Evolutionary conservation across 2,797 vertebrate genomes (phyloP), one percentile per base, ranked within the genome.

Genomic region (Glyptemys insculpta): DNA sequence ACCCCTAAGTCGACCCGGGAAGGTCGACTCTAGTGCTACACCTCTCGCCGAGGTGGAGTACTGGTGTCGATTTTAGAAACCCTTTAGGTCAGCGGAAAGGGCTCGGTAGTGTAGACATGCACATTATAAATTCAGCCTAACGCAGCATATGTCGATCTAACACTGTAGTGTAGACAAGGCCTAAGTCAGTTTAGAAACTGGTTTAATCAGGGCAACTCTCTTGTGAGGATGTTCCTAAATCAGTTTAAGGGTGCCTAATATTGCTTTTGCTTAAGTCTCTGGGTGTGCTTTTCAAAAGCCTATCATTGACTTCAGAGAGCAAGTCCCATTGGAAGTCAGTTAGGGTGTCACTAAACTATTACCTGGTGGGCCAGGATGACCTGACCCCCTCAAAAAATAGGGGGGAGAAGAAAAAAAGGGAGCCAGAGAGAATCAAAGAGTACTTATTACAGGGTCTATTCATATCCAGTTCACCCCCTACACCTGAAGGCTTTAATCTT

Each of bases 201-300:
- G 3, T 68, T 92, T 74, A 49, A 86, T 81, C 0, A 0, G n/a
- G 6, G 62, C 15, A 54, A 79, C 62, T 29, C 52, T 83, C 52
- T 83, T 44, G 27, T 37, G 56, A 78, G 53, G 6, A 91, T 50
- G 57, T 23, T 90, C 47, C 29, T 15, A 50, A 37, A 29, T 47
- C 68, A 34, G 12, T 54, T 50, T 53, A 74, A 72, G 74, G 34
- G 65, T 50, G 15, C 34, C 23, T 12, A 34, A 34, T 0, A 0
- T 16, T 59, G 44, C 12, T 34, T 3, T 54, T 15, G 62, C 19
- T 44, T 57, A 84, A 41, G 34, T 29, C 8, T 50, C 34, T 27
- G 5, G 10, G 9, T 44, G 74, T 83, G 83, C n/a, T 87, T 95
- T 91, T 89, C 34, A 62, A 76, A 59, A 53, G 52, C 79, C 52